A percentile compares a stretch with the other conserved stretches of the same genome.
Evolutionary conservation across 2,888 invertebrate species (phyloP).

Genomic region (Eupithecia insigniata): DNA sequence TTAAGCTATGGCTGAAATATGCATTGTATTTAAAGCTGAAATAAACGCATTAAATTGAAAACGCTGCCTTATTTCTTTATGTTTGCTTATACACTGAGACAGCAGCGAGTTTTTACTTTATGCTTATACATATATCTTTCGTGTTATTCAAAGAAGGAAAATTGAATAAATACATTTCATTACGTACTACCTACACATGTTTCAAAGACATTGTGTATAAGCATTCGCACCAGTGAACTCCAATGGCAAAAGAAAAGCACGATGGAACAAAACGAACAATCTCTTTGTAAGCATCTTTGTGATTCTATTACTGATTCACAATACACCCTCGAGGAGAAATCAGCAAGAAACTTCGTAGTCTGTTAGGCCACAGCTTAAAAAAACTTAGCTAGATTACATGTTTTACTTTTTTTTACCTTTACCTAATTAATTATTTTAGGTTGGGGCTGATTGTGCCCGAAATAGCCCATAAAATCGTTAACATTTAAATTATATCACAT

Average conservation of each 20-base stretch:
- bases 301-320: conserved; percentile 33
- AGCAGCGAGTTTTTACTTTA: no score
- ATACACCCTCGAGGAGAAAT: conserved; percentile 19
- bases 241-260: neutral
- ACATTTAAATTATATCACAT: no score
- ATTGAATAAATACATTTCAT: neutral
- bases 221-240: neutral
- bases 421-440: no score
- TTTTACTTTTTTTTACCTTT: no score
- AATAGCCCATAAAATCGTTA: no score
- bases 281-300: conserved; percentile 17
- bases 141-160: neutral
- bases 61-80: neutral
- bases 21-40: no score
- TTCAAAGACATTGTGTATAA: conserved; percentile 4
- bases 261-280: conserved; percentile 11
- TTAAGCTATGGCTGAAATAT: no score
- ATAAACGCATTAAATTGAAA: no score
- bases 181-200: neutral
- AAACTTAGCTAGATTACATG: neutral
- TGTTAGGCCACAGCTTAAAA: conserved; percentile 15
- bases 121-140: neutral
- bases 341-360: conserved; percentile 20
- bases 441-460: no score
- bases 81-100: neutral